Evolutionary conservation across 2,888 invertebrate genomes (phyloP).

Genomic region (Lithophane leautieri): DNA sequence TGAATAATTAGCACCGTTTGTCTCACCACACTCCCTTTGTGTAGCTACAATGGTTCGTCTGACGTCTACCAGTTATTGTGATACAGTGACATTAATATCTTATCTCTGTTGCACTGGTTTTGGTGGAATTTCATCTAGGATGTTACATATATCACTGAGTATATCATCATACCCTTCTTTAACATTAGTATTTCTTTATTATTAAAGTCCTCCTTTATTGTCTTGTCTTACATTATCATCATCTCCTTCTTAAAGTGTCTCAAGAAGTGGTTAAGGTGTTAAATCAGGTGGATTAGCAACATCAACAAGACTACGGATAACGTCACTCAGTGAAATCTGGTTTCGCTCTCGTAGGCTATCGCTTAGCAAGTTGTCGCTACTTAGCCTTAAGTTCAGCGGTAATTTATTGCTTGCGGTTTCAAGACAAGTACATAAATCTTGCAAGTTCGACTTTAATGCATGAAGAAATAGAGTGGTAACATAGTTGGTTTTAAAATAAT

Average conservation of each 20-base stretch:
- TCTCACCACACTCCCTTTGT: conserved; percentile 76
- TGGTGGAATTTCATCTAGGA: conserved; percentile 26
- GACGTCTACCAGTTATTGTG: conserved; percentile 68
- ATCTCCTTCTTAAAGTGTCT: conserved; percentile 11
- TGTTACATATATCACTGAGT: conserved; percentile 2
- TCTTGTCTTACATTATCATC: conserved; percentile 1
- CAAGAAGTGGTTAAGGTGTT: conserved; percentile 13
- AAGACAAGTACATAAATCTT: conserved; percentile 62
- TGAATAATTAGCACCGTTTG: conserved; percentile 83
- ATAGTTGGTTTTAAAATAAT: conserved; percentile 32
- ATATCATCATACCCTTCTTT: not conserved
- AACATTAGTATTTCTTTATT: not conserved
- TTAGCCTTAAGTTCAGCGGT: conserved; percentile 61
- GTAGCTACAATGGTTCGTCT: conserved; percentile 63
- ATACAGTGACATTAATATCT: conserved; percentile 67
- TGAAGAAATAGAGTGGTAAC: conserved; percentile 48
- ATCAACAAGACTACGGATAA: conserved; percentile 44
- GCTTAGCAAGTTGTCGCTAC: conserved; percentile 63
- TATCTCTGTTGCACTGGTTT: conserved; percentile 55
- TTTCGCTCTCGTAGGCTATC: conserved; percentile 56
- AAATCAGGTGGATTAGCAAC: conserved; percentile 36
- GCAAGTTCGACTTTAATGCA: conserved; percentile 32
- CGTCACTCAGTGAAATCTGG: conserved; percentile 51
- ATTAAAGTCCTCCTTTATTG: conserved; percentile 1
- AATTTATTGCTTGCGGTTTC: conserved; percentile 62